Conservation (phyloP, 92 coral and sea anemone species). For the Palythoa heliodiscus region DNA sequence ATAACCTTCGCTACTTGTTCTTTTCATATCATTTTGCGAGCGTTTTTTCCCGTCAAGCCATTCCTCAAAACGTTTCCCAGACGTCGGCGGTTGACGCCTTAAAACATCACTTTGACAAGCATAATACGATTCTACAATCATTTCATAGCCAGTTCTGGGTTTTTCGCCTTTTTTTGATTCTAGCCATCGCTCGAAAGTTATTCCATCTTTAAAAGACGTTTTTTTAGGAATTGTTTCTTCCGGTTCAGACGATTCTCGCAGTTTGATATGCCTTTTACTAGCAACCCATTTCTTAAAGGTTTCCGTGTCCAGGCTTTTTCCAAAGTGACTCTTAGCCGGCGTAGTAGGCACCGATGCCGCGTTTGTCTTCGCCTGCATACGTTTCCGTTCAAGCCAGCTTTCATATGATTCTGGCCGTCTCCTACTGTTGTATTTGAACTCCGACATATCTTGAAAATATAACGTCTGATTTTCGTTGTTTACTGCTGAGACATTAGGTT, state of each 20-base stretch:
- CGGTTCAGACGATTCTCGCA: conserved; percentile 62
- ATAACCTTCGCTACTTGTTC: conserved; percentile 9
- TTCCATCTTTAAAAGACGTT: conserved; percentile 64
- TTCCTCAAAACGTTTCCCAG: conserved; percentile 70
- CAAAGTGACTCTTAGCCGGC: conserved; percentile 58
- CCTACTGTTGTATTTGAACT: conserved; percentile 48
- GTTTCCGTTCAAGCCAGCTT: conserved; percentile 86
- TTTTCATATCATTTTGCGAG: conserved; percentile 35
- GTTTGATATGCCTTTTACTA: conserved; percentile 57
- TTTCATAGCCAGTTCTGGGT: conserved; percentile 43
- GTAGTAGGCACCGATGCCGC: conserved; percentile 67
- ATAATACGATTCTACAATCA: conserved; percentile 57
- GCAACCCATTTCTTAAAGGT: conserved; percentile 86
- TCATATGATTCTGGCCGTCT: conserved; percentile 77
- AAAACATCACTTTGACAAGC: conserved; percentile 27
- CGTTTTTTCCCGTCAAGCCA: conserved; percentile 87
- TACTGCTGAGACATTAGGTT: conserved; percentile 4
- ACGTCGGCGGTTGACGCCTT: conserved; percentile 57
- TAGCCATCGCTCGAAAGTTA: conserved; percentile 92
- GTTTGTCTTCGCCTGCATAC: conserved; percentile 54
- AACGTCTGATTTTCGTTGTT: conserved; percentile 34
- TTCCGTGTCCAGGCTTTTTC: conserved; percentile 79
- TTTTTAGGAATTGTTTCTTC: conserved; percentile 46
- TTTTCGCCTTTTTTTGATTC: conserved; percentile 66
- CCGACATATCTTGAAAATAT: conserved; percentile 44